These are phyloP conservation scores for Drosophila carrolli DNA, from an alignment of 1,140 invertebrate species.

Conservation along the genomic window DNA sequence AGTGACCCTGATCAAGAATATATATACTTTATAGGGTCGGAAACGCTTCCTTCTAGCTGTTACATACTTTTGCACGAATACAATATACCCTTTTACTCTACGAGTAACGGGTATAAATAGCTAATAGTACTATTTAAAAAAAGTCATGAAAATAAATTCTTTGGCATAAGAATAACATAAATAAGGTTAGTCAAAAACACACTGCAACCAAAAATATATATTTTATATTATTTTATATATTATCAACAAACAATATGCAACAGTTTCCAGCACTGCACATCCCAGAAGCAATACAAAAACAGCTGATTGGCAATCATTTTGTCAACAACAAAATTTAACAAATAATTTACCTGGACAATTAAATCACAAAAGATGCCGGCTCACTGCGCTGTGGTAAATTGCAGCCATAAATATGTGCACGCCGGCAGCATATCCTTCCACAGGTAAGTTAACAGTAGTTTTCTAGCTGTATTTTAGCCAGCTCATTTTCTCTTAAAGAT, in stretches of 20 bases:
- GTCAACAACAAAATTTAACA: background rate
- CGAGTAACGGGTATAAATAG: too few relatives aligned
- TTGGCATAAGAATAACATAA: too few relatives aligned
- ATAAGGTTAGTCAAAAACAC: too few relatives aligned
- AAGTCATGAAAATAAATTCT: too few relatives aligned
- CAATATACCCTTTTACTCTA: too few relatives aligned
- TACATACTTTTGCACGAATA: too few relatives aligned
- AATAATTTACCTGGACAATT: background rate
- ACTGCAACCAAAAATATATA: background rate
- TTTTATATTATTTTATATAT: too few relatives aligned
- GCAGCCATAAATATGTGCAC: slow-evolving; percentile 80
- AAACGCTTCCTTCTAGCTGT: too few relatives aligned
- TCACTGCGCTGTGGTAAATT: slow-evolving; percentile 79
- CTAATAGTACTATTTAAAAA: too few relatives aligned
- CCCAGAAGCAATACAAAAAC: slow-evolving; percentile 15
- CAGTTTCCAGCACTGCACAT: slow-evolving; percentile 7
- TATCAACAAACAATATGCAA: too few relatives aligned
- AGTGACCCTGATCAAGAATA: too few relatives aligned
- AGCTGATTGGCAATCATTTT: slow-evolving; percentile 30
- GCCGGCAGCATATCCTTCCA: slow-evolving; percentile 79
- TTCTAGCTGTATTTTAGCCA: background rate
- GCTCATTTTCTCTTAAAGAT: slow-evolving; percentile 33
- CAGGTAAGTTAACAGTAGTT: slow-evolving; percentile 45
- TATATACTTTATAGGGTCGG: too few relatives aligned
- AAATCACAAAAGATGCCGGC: slow-evolving; percentile 59